Evolutionary conservation across 2,113 vertebrate species (phyloP).

Genomic region (Cavia aperea): DNA sequence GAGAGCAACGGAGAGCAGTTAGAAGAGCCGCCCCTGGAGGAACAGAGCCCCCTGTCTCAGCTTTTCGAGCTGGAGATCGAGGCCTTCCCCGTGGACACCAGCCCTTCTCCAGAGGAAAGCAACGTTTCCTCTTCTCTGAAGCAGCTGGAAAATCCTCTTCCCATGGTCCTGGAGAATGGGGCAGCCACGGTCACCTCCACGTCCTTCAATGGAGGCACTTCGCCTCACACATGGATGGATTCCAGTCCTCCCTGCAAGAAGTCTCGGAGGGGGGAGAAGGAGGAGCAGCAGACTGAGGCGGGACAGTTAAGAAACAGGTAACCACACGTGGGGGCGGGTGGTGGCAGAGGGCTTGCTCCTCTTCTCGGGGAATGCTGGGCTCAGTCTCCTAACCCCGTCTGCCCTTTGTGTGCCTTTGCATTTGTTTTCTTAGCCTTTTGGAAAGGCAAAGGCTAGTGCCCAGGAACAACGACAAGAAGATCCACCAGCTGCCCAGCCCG

Average conservation of each 20-base stretch:
- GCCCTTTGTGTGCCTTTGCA: too few relatives aligned
- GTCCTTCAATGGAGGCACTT: slow-evolving; percentile 71
- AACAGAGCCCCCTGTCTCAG: slow-evolving; percentile 57
- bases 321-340: not conserved
- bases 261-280: slow-evolving; percentile 60
- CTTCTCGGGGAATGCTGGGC: not conserved
- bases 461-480: not conserved
- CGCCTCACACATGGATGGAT: slow-evolving; percentile 48
- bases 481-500: not conserved
- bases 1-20: slow-evolving; percentile 40
- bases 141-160: slow-evolving; percentile 58
- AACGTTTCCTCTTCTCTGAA: slow-evolving; percentile 54
- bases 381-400: not conserved
- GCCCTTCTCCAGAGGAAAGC: slow-evolving; percentile 61
- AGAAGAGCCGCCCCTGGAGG: slow-evolving; percentile 28
- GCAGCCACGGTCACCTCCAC: slow-evolving; percentile 56
- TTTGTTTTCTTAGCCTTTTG: slow-evolving; percentile 41
- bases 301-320: slow-evolving; percentile 60
- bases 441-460: not conserved
- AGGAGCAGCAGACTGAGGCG: slow-evolving; percentile 67
- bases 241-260: slow-evolving; percentile 60
- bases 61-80: slow-evolving; percentile 65
- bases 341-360: not conserved
- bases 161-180: slow-evolving; percentile 74
- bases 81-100: slow-evolving; percentile 54